phyloP scores from a whole-genome alignment of 2,113 vertebrate genomes.

The Phrynosoma platyrhinos region DNA sequence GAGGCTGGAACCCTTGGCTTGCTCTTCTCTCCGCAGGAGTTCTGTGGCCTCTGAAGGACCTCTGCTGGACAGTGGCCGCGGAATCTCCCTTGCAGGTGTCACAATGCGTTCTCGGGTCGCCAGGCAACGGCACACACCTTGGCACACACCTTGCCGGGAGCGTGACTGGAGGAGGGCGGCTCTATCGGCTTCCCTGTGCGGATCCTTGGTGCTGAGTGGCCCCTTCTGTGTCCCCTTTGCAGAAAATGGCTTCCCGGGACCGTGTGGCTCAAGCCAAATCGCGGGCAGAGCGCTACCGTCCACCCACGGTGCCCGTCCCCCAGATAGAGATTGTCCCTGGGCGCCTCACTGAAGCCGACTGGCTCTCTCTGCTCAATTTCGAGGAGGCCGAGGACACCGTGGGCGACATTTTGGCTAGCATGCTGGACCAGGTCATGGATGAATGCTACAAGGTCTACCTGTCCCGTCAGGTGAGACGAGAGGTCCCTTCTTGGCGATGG shows the following conservation, averaged over 20 bases:
- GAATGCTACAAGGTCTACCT: slow-evolving; percentile 65
- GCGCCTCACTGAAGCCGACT: slow-evolving; percentile 71
- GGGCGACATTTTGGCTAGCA: slow-evolving; percentile 74
- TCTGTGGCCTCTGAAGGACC: too few species aligned
- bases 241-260: slow-evolving; percentile 71
- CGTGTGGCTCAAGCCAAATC: slow-evolving; percentile 64
- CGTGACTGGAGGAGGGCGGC: too few species aligned
- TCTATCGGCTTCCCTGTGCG: not conserved
- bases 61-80: not conserved
- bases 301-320: not conserved
- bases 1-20: too few species aligned
- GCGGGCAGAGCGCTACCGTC: slow-evolving; percentile 67
- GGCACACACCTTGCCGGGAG: not conserved
- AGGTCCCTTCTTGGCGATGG: too few species aligned
- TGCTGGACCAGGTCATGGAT: slow-evolving; percentile 74
- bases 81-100: not conserved
- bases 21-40: too few species aligned
- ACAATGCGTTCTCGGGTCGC: not conserved
- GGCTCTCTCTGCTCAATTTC: slow-evolving; percentile 65
- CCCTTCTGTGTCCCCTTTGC: not conserved
- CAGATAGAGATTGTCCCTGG: slow-evolving; percentile 67
- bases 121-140: too few species aligned
- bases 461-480: slow-evolving; percentile 76
- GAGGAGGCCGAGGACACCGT: slow-evolving; percentile 77
- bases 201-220: not conserved